These are phyloP conservation scores for Ypsolopha sequella DNA, from an alignment of 2,888 invertebrate genomes.

Conservation along the genomic window DNA sequence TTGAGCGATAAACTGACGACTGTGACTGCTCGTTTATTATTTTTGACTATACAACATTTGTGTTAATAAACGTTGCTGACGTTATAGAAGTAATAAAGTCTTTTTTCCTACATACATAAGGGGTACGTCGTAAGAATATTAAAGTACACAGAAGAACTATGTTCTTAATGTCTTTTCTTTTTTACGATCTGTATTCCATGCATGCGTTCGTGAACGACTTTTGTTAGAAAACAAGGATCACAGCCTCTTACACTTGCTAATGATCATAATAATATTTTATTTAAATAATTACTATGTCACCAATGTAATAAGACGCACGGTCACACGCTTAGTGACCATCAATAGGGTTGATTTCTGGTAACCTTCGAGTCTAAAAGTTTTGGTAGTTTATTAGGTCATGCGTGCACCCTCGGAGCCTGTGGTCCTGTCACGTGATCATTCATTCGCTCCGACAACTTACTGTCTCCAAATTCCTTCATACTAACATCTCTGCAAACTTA, in stretches of 20 bases:
- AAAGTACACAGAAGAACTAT: slow-evolving; percentile 1
- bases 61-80: background rate
- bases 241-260: background rate
- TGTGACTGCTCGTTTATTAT: background rate
- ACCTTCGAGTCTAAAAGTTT: no score
- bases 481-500: no score
- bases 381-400: slow-evolving; percentile 34
- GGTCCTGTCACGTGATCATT: slow-evolving; percentile 18
- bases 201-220: background rate
- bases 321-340: no score
- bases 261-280: background rate
- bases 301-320: no score
- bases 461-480: no score
- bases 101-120: background rate
- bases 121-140: background rate
- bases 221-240: background rate
- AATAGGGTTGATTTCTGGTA: no score
- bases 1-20: slow-evolving; percentile 3
- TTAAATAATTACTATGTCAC: slow-evolving; percentile 7
- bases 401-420: slow-evolving; percentile 22
- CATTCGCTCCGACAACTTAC: slow-evolving; percentile 9
- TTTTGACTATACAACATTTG: background rate
- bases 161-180: slow-evolving; percentile 6
- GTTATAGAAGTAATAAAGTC: background rate
- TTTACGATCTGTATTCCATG: slow-evolving; percentile 4